Evolutionary conservation across 2,888 invertebrate genomes (phyloP).

Genomic region (Cryptocephalus moraei): DNA sequence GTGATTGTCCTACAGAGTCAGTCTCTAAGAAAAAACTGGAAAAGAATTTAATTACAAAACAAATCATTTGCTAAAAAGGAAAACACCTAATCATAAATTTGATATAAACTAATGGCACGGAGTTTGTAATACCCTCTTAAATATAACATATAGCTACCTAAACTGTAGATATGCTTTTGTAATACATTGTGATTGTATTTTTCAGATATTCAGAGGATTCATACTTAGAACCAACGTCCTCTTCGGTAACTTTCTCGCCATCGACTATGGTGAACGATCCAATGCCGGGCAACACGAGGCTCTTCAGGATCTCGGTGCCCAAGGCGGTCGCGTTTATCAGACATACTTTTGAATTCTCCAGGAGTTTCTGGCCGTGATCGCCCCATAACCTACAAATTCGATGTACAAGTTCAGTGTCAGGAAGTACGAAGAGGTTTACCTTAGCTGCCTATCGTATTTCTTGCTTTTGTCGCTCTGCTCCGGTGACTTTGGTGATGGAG

Average conservation of each 20-base stretch:
- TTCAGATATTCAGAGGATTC: slow-evolving; percentile 9
- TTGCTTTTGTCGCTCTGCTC: slow-evolving; percentile 57
- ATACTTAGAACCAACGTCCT: slow-evolving; percentile 90
- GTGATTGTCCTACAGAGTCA: slow-evolving; percentile 69
- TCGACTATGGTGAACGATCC: slow-evolving; percentile 90
- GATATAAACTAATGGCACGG: too few relatives aligned
- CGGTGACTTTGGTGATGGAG: slow-evolving; percentile 55
- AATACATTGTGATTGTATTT: not conserved
- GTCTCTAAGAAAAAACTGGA: slow-evolving; percentile 81
- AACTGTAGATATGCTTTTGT: not conserved
- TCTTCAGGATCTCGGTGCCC: slow-evolving; percentile 92
- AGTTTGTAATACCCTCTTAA: too few relatives aligned
- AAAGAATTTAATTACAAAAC: slow-evolving; percentile 4
- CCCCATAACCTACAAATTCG: slow-evolving; percentile 78
- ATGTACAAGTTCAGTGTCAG: not conserved
- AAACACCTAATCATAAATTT: too few relatives aligned
- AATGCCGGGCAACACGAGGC: slow-evolving; percentile 88
- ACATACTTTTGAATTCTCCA: slow-evolving; percentile 87
- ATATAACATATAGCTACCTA: not conserved
- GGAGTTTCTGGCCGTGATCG: slow-evolving; percentile 86
- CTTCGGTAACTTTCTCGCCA: slow-evolving; percentile 74
- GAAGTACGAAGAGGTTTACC: slow-evolving; percentile 22
- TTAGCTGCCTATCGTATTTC: slow-evolving; percentile 66
- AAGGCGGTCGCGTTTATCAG: slow-evolving; percentile 87
- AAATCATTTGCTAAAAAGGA: not conserved